A percentile compares a stretch with the other conserved stretches of the same genome.
Evolutionary conservation across 2,113 vertebrate genomes (phyloP).

Genomic region (Oncorhynchus mykiss): DNA sequence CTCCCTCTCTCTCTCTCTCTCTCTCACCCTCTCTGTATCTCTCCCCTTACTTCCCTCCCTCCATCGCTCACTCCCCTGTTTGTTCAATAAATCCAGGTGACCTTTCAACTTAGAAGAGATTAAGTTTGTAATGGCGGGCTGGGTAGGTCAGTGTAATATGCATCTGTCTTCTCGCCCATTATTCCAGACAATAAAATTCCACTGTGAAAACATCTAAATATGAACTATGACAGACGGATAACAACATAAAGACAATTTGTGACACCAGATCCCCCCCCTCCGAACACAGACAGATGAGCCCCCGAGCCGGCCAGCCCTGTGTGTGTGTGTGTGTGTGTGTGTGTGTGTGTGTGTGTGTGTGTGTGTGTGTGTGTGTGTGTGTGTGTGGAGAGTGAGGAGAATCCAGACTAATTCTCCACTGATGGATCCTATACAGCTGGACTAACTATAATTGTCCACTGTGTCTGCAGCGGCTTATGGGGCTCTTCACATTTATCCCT

Average conservation of each 20-base stretch:
- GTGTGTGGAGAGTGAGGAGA: slow-evolving; percentile 17
- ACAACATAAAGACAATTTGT: slow-evolving; percentile 43
- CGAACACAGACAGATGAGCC: background rate
- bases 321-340: slow-evolving; percentile 4
- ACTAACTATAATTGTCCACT: slow-evolving; percentile 42
- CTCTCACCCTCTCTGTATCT: background rate
- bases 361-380: too few species aligned
- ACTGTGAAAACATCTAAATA: slow-evolving; percentile 64
- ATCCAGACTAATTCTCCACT: slow-evolving; percentile 48
- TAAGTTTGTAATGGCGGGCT: slow-evolving; percentile 43
- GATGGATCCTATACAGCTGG: slow-evolving; percentile 53
- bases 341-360: too few species aligned
- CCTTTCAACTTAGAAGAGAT: slow-evolving; percentile 45
- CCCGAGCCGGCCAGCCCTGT: background rate
- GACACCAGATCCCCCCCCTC: slow-evolving; percentile 54
- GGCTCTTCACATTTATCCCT: slow-evolving; percentile 43
- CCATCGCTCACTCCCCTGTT: slow-evolving; percentile 22
- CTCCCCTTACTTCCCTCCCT: background rate
- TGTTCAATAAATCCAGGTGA: slow-evolving; percentile 44
- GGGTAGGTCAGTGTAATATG: slow-evolving; percentile 23
- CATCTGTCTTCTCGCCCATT: slow-evolving; percentile 51
- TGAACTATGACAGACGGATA: slow-evolving; percentile 61
- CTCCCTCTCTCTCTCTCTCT: background rate
- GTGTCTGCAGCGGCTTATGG: slow-evolving; percentile 42
- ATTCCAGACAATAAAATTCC: slow-evolving; percentile 52